Base-by-base conservation (phyloP, 2,113 vertebrate species). In the Ammodytes dubius region DNA sequence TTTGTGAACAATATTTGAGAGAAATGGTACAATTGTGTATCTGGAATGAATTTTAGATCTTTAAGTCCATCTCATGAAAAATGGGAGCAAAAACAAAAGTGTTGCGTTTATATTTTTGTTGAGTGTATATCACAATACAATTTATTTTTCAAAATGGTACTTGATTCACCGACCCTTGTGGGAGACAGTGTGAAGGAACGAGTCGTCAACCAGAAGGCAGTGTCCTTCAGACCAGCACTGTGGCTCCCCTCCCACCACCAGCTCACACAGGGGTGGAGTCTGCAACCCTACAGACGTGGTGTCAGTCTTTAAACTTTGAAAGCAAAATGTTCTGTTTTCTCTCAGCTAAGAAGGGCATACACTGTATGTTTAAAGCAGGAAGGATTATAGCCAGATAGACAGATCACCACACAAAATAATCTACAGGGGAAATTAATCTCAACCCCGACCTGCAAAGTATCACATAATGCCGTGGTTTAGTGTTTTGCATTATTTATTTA, bases 171-270 rank as follows among this genome's bases (percentile, higher is more conserved):
- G 85, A 97, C 86, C 97, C 80, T 86, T 96, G 91, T 91, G 96
- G 60, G 93, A 97, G 83, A 68, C 80, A 67, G 95, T 95, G 95
- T 94, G 91, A 86, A 97, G 56, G 89, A 95, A 79, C 10, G 97
- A 77, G 91, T 97, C 74, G 69, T 95, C 95, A 79, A 94, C 90
- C 78, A 95, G 57, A 64, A 96, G 90, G 88, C 96, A 92, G 95
- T 96, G 78, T 94, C 97, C 82, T 68, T 95, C 94, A 63, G 95
- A 95, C 95, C 95, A 96, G 87, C 95, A 94, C 74, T 93, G 89
- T 50, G 93, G 95, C 93, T 96, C 92, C 85, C 96, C 54, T 80
- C 96, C 89, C 70, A 95, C 92, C 93, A 95, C 97, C 95, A 97
- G 79, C 94, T 96, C 85, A 94, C 82, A 79, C 89, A 95, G 80